These are phyloP conservation scores for Zaprionus africanus DNA, from an alignment of 1,140 invertebrate species.

Conservation along the genomic window DNA sequence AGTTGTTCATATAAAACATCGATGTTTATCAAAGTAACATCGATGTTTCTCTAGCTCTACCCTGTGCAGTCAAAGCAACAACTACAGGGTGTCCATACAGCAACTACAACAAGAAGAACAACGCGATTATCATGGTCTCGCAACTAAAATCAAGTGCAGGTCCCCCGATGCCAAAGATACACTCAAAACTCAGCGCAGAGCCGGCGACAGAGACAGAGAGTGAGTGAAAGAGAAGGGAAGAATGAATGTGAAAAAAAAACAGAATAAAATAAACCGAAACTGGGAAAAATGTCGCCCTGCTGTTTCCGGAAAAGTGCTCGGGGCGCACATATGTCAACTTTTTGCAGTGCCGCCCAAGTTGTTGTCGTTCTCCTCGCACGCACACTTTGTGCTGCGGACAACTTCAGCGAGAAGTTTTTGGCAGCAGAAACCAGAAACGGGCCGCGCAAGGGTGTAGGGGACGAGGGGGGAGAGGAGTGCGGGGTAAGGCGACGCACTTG, in stretches of 20 bases:
- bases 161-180: constrained; percentile 72
- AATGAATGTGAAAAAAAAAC: constrained; percentile 7
- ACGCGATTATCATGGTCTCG: constrained; percentile 65
- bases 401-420: constrained; percentile 70
- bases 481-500: constrained; percentile 45
- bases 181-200: constrained; percentile 57
- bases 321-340: constrained; percentile 84
- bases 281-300: constrained; percentile 75
- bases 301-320: constrained; percentile 82
- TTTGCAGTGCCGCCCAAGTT: constrained; percentile 55
- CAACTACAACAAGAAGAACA: constrained; percentile 33
- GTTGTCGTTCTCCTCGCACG: constrained; percentile 38
- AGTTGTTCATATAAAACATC: too few species aligned
- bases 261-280: constrained; percentile 35
- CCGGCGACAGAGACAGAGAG: background rate
- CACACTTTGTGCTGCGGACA: constrained; percentile 42
- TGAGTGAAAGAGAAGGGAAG: constrained; percentile 23
- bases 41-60: background rate
- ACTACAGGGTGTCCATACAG: constrained; percentile 8
- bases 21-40: too few species aligned
- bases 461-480: background rate
- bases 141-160: constrained; percentile 81
- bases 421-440: constrained; percentile 31
- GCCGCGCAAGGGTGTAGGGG: background rate
- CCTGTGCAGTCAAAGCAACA: background rate